phyloP scores from a whole-genome alignment of 2,113 vertebrate genomes.

The Hiodon alosoides region DNA sequence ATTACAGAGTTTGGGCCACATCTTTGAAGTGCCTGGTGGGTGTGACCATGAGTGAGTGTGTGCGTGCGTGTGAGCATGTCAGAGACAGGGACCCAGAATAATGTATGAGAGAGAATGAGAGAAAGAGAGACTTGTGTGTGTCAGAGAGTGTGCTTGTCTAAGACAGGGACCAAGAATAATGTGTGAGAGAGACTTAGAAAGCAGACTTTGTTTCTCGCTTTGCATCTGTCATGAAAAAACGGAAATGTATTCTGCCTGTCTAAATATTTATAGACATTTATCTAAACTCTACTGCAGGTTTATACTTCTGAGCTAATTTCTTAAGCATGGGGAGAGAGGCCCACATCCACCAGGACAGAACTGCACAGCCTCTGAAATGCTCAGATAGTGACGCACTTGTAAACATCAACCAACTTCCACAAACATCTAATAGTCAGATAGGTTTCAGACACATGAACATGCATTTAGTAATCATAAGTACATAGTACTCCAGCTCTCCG shows the following conservation, averaged over 20 bases:
- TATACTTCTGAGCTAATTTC: conserved; percentile 33
- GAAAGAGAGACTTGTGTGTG: background rate
- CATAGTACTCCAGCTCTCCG: background rate
- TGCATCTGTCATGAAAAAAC: background rate
- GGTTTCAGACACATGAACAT: background rate
- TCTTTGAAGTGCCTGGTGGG: conserved; percentile 16
- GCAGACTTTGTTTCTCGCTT: background rate
- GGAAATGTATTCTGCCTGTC: background rate
- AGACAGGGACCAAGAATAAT: no score
- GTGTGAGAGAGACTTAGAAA: background rate
- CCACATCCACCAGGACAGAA: conserved; percentile 20
- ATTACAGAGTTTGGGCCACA: conserved; percentile 28
- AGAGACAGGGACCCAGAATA: background rate
- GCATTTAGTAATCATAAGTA: background rate
- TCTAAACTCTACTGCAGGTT: conserved; percentile 36
- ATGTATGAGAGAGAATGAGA: background rate
- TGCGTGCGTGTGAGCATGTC: background rate
- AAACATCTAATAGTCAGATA: no score
- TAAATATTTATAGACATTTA: conserved; percentile 7
- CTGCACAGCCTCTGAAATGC: background rate
- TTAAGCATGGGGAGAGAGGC: conserved; percentile 5
- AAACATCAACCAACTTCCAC: background rate
- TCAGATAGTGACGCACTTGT: background rate
- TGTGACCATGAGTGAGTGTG: conserved; percentile 7
- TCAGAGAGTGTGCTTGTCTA: background rate